A percentile compares a stretch with the other conserved stretches of the same genome.
These are phyloP conservation scores for Rhipidura dahli DNA, from an alignment of 2,113 vertebrate species.

Conservation along the genomic window DNA sequence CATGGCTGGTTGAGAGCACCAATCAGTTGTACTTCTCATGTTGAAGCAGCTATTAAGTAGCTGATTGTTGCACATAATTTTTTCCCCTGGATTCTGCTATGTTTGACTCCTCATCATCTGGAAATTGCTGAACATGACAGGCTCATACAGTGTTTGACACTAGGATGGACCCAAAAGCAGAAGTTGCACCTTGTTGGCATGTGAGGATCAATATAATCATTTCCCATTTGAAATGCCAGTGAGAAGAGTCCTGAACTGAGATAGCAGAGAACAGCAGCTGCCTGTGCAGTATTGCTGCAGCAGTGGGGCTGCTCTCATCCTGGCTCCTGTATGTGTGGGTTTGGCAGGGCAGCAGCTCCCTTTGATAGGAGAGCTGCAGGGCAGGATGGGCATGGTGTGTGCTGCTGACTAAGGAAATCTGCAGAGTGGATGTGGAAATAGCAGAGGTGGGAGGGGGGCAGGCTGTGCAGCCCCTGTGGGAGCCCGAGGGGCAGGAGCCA, in stretches of 20 bases:
- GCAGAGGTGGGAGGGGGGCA: not conserved
- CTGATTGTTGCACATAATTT: slow-evolving; percentile 42
- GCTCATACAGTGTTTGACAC: not conserved
- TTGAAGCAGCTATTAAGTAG: slow-evolving; percentile 58
- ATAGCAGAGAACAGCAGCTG: not conserved
- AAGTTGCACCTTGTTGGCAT: not conserved
- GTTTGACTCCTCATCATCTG: not conserved
- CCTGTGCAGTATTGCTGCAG: not conserved
- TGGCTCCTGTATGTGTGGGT: not conserved
- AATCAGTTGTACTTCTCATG: slow-evolving; percentile 48
- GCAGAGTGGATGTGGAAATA: not conserved
- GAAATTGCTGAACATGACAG: not conserved
- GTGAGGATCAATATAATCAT: not conserved
- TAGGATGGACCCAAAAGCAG: not conserved
- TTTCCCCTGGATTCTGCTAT: not conserved
- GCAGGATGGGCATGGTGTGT: not conserved
- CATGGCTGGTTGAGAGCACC: slow-evolving; percentile 49
- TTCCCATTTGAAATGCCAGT: not conserved
- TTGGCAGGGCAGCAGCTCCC: not conserved
- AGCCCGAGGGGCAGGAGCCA: not conserved
- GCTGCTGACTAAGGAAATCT: not conserved
- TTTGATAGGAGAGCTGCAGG: not conserved
- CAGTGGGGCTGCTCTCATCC: not conserved
- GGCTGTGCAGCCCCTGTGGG: not conserved
- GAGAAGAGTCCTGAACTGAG: not conserved